A percentile compares a stretch with the other conserved stretches of the same genome.
Evolutionary conservation across 2,888 invertebrate genomes (phyloP).

Genomic region (Eudemis profundana): DNA sequence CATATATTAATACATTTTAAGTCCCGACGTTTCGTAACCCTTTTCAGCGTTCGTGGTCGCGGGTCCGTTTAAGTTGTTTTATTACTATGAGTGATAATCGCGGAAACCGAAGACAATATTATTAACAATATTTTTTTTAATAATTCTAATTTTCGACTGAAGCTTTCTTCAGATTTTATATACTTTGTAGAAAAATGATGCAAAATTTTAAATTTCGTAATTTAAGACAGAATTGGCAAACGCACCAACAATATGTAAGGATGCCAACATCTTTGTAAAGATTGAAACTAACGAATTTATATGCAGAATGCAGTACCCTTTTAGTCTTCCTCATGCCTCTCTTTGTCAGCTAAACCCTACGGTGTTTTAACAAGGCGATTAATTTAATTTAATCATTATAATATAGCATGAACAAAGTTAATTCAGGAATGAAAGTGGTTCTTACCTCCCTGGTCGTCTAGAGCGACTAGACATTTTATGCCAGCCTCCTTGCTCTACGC

Average conservation of each 20-base stretch:
- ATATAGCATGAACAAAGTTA: conserved; percentile 24
- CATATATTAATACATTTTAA: too few species aligned
- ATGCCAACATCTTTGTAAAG: conserved; percentile 43
- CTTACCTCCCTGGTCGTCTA: conserved; percentile 99
- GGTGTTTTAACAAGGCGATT: conserved; percentile 42
- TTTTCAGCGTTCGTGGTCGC: too few species aligned
- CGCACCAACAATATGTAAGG: conserved; percentile 23
- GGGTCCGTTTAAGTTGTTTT: too few species aligned
- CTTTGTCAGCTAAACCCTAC: conserved; percentile 44
- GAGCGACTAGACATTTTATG: conserved; percentile 97
- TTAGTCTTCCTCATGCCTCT: conserved; percentile 45
- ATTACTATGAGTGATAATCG: too few species aligned
- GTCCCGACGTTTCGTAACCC: too few species aligned
- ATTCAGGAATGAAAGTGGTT: conserved; percentile 58
- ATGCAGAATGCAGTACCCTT: conserved; percentile 43
- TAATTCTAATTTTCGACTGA: too few species aligned
- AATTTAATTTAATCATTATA: conserved; percentile 36
- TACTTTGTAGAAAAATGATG: too few species aligned
- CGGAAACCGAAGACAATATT: too few species aligned
- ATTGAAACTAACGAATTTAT: conserved; percentile 42
- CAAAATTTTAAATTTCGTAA: too few species aligned
- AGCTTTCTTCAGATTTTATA: too few species aligned
- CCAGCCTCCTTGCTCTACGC: conserved; percentile 97
- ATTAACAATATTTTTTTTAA: too few species aligned
- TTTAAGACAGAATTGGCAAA: conserved; percentile 22